Evolutionary conservation across 2,113 vertebrate species (phyloP), one percentile per base, ranked within the genome.

Genomic region (Sakesphorus luctuosus): DNA sequence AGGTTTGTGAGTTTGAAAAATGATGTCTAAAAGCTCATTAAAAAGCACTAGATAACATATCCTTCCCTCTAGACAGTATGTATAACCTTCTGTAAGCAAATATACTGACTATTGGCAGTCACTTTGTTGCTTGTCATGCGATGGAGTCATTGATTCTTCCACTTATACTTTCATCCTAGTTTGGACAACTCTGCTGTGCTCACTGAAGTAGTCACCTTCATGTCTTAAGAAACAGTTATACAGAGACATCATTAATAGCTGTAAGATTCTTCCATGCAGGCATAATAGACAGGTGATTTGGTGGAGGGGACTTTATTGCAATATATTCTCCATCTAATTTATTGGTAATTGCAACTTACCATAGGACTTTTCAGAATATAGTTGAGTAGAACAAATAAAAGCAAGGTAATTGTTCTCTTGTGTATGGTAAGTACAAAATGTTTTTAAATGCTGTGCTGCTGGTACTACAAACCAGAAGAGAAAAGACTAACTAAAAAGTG

Each of bases 61-160:
- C 23, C 44, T 65, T 6, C 20, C 85, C 18, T 46, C 21, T 58
- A 29, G 15, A 7, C 20, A 31, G 20, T 16, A 17, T 36, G 16
- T 49, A 47, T 36, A 72, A 52, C 11, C 13, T 44, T 52, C 21
- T 69, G 21, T 58, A 63, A 29, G 35, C 43, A 67, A 11, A 38
- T 5, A 20, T 43, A 10, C 50, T 65, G 10, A 6, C 16, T 74
- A 11, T 50, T 0, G 0, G 33, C 25, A 53, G 7, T 67, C 18
- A 52, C n/a, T 79, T 72, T 8, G 18, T 69, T 59, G 40, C 35
- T 84, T 49, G 43, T 18, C 29, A 5, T n/a, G 33, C 19, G 9
- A 18, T 49, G 15, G 23, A 81, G 59, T 28, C 28, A 17, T 40
- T 69, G 23, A 74, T 62, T 74, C 61, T 73, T 61, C 43, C 84